Conservation (phyloP, 2,888 invertebrate genomes). For the Drosophila parthenogenetica region DNA sequence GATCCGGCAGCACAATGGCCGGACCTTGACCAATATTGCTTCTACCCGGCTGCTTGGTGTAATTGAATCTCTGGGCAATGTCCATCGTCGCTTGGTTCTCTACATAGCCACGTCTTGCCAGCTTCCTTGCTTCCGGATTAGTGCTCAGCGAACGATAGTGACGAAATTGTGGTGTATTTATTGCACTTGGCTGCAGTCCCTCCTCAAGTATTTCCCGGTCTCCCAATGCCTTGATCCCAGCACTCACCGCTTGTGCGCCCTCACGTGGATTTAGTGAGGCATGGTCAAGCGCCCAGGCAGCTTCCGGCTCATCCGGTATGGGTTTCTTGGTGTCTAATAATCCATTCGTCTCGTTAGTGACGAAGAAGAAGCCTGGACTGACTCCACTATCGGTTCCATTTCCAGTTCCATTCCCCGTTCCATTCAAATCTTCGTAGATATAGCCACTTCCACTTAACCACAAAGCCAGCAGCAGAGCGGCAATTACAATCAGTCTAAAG, state of each 20-base stretch:
- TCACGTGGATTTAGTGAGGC: constrained; percentile 50
- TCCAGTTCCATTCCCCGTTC: background rate
- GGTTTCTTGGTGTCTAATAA: constrained; percentile 59
- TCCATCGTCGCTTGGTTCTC: constrained; percentile 89
- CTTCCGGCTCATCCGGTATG: constrained; percentile 73
- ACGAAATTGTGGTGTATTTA: constrained; percentile 88
- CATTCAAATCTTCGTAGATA: constrained; percentile 7
- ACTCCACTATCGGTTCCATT: background rate
- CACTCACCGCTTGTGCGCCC: constrained; percentile 85
- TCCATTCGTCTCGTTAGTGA: constrained; percentile 45
- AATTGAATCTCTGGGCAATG: constrained; percentile 86
- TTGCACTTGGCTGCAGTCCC: constrained; percentile 84
- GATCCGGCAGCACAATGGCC: constrained; percentile 74
- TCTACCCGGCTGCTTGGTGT: constrained; percentile 80
- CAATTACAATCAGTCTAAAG: constrained; percentile 74
- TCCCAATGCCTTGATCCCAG: constrained; percentile 87
- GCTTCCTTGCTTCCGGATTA: constrained; percentile 86
- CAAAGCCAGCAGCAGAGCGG: constrained; percentile 69
- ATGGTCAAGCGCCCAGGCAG: constrained; percentile 68
- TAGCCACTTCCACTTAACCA: constrained; percentile 62
- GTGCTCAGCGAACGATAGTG: constrained; percentile 91
- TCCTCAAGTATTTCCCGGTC: constrained; percentile 87
- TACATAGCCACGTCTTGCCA: constrained; percentile 89
- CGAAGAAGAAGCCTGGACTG: constrained; percentile 57
- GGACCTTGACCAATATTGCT: constrained; percentile 84